Conservation (phyloP, 2,113 vertebrate genomes). For the Equus quagga region DNA sequence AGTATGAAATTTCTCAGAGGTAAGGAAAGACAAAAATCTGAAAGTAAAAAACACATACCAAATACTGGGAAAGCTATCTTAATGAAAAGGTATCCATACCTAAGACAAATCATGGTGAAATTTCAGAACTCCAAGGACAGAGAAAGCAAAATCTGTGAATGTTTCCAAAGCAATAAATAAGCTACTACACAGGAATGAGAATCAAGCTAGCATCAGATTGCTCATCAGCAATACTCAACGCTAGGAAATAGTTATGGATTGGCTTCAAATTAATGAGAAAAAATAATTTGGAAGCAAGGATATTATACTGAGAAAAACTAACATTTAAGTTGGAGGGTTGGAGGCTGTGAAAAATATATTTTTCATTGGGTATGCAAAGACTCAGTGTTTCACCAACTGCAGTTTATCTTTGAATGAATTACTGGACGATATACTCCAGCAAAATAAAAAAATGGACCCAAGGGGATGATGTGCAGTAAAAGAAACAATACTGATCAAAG, state of each 20-base stretch:
- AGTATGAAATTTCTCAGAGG: conserved; percentile 34
- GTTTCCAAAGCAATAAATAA: conserved; percentile 35
- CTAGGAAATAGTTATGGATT: conserved; percentile 33
- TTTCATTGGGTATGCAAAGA: conserved; percentile 42
- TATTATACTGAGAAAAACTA: conserved; percentile 20
- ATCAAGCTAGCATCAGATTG: neutral
- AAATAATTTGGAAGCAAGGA: conserved; percentile 43
- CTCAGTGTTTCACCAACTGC: neutral
- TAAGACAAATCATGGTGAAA: neutral
- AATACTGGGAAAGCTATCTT: neutral
- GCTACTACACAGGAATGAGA: neutral
- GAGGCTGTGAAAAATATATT: neutral
- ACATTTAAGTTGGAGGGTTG: neutral
- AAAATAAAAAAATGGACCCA: conserved; percentile 54
- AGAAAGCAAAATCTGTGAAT: conserved; percentile 8
- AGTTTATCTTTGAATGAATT: conserved; percentile 60
- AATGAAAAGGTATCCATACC: neutral
- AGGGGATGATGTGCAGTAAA: neutral
- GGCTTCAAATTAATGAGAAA: conserved; percentile 40
- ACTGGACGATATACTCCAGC: neutral
- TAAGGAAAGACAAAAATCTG: conserved; percentile 53
- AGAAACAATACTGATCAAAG: conserved; percentile 15
- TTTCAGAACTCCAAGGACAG: neutral
- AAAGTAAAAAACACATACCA: conserved; percentile 30
- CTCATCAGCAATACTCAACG: neutral